These are phyloP conservation scores for Zelostemma sp. DNA, from an alignment of 1,140 invertebrate species.

Conservation along the genomic window DNA sequence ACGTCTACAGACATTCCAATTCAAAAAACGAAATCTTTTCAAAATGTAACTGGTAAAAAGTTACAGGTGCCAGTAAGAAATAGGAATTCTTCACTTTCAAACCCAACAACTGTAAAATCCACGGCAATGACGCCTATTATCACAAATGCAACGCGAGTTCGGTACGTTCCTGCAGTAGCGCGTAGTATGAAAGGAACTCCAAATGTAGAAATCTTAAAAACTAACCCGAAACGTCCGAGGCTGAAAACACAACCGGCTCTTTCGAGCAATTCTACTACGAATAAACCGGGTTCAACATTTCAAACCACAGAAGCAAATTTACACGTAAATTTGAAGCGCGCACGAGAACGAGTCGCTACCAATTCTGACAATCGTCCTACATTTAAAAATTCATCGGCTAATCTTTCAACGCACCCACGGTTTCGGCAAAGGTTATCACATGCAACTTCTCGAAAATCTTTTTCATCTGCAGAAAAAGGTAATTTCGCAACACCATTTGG, in stretches of 20 bases:
- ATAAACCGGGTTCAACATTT: neutral
- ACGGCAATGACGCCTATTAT: neutral
- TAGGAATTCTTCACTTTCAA: neutral
- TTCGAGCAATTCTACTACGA: neutral
- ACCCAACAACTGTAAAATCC: neutral
- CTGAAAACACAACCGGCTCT: neutral
- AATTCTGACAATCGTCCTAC: neutral
- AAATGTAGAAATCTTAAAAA: slow-evolving; percentile 5
- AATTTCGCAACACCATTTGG: neutral
- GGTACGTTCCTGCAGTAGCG: neutral
- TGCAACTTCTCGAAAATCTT: neutral
- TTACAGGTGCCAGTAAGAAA: neutral
- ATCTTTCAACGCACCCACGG: neutral
- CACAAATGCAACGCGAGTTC: neutral
- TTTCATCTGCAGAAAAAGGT: neutral
- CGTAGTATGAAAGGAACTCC: neutral
- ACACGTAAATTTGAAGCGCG: too few relatives aligned
- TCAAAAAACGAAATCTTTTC: neutral
- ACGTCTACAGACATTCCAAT: neutral
- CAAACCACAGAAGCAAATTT: too few relatives aligned
- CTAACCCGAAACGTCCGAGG: neutral
- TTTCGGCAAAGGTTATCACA: neutral
- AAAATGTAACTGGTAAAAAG: neutral
- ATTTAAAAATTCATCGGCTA: neutral
- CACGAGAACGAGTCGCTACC: too few relatives aligned